Conservation (phyloP, 2,888 invertebrate genomes). For the Cephalotes varians region DNA sequence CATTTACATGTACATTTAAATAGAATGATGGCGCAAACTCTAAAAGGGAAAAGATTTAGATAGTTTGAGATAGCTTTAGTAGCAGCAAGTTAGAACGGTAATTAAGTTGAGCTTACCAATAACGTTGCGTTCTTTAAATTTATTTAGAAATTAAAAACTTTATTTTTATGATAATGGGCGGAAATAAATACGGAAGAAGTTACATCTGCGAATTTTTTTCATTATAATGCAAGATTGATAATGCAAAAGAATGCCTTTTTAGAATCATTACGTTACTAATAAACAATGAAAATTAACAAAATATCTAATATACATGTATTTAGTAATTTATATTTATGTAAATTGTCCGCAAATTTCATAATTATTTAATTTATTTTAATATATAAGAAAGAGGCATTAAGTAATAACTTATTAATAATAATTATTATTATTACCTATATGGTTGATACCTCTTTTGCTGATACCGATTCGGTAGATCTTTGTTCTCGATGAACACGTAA, state of each 20-base stretch:
- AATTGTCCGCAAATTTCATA: not conserved
- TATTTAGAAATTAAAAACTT: constrained; percentile 78
- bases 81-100: constrained; percentile 57
- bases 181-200: not conserved
- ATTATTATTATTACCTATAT: not conserved
- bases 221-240: no score
- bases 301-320: not conserved
- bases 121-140: constrained; percentile 80
- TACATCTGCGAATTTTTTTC: not conserved
- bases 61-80: constrained; percentile 14
- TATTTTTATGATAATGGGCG: constrained; percentile 58
- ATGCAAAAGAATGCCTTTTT: no score
- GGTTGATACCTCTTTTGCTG: not conserved
- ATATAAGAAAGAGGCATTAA: not conserved
- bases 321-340: not conserved
- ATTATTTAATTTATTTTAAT: not conserved
- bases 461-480: not conserved
- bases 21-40: not conserved
- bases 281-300: not conserved
- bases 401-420: not conserved
- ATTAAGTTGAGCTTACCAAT: constrained; percentile 76
- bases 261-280: not conserved
- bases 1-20: not conserved
- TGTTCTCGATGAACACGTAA: not conserved
- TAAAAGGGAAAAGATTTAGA: constrained; percentile 28